Percentiles rank a stretch among this genome's conserved stretches.
phyloP scores from a whole-genome alignment of 2,113 vertebrate genomes.

The Promerops cafer region DNA sequence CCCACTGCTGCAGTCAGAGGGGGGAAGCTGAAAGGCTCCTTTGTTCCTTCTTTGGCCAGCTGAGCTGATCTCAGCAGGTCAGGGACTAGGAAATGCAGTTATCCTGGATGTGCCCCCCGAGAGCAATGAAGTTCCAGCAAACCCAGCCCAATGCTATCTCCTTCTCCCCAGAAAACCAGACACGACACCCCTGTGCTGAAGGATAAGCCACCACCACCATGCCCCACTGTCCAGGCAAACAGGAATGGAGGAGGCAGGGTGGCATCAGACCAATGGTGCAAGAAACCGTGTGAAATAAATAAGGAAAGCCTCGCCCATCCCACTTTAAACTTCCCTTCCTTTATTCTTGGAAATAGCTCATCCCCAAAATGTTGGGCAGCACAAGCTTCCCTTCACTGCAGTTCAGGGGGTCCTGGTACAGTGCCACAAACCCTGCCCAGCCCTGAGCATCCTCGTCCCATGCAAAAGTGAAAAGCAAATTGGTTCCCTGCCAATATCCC shows the following conservation, averaged over 20 bases:
- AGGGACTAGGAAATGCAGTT: not conserved
- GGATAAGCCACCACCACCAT: not conserved
- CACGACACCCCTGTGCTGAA: fast-evolving
- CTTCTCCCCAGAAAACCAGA: not conserved
- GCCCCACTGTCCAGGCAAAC: fast-evolving
- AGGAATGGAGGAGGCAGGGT: not conserved
- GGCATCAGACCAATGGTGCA: not conserved
- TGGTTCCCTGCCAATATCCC: not conserved
- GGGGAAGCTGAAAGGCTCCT: not conserved
- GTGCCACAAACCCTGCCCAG: not conserved
- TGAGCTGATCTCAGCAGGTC: not conserved
- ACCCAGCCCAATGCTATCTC: fast-evolving
- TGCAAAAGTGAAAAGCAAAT: fast-evolving
- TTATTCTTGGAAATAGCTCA: not conserved
- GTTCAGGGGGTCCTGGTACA: not conserved
- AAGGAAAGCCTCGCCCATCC: not conserved
- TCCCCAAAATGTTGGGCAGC: fast-evolving
- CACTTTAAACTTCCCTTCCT: not conserved
- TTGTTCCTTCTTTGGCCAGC: not conserved
- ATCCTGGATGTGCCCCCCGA: not conserved
- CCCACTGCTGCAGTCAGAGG: fast-evolving
- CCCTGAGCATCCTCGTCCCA: not conserved
- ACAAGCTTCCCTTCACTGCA: not conserved
- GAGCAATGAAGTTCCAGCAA: not conserved
- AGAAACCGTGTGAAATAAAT: not conserved